Evolutionary conservation across 2,888 invertebrate species (phyloP).

Genomic region (Ophioninae sp.): DNA sequence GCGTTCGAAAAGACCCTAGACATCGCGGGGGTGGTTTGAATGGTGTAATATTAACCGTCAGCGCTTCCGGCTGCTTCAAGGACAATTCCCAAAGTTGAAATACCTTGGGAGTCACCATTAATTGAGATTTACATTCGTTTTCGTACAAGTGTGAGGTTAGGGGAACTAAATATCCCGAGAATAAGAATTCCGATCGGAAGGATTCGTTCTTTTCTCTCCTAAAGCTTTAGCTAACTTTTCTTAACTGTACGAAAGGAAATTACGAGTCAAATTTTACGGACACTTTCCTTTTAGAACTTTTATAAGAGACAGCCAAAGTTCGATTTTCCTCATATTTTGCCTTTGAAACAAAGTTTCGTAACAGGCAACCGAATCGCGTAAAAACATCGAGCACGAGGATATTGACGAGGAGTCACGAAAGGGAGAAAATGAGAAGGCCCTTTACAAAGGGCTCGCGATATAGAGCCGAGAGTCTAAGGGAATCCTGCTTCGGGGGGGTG

Average conservation of each 20-base stretch:
- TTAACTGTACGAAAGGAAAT: no score
- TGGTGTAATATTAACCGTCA: no score
- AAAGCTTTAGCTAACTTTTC: no score
- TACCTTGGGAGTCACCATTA: no score
- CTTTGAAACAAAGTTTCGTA: neutral
- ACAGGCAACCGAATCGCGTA: neutral
- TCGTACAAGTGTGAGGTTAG: no score
- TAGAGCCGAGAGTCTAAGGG: conserved; percentile 19
- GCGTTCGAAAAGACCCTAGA: neutral
- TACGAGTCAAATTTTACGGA: no score
- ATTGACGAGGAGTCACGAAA: neutral
- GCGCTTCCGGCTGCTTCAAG: no score
- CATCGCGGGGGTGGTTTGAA: neutral
- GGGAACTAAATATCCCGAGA: no score
- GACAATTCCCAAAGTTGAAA: no score
- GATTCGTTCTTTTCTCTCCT: no score
- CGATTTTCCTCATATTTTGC: neutral
- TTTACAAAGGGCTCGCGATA: neutral
- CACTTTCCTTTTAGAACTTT: neutral
- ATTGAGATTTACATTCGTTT: no score
- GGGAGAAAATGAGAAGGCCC: neutral
- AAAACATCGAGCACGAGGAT: neutral
- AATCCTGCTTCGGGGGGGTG: conserved; percentile 16
- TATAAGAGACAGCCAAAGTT: neutral
- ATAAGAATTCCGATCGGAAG: no score